Base-by-base conservation (phyloP, 2,797 vertebrate genomes). In the Alca torda region DNA sequence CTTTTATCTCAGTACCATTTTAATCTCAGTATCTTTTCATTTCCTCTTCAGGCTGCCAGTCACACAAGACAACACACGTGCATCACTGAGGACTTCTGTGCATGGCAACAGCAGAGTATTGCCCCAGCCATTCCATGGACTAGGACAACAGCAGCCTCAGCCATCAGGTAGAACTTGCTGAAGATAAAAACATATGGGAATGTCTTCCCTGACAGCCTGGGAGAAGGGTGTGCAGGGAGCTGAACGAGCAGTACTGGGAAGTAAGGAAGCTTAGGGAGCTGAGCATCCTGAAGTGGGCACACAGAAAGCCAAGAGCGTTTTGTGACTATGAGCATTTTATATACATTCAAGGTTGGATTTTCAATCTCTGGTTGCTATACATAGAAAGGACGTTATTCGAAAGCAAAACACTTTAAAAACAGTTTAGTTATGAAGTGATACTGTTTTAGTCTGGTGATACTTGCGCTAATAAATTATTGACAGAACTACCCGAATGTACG, bases 61-160 rank as follows among this genome's bases (percentile, higher is more conserved):
- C 45, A 53, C 23, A 10, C 9, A 10, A 6, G 45, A 56, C 39
- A 41, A 74, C 30, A 31, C 0, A 0, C 2, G 10, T 19, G n/a
- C 64, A 16, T 26, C 37, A 31, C 2, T 4, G 61, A 61, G 87
- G 35, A 23, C 39, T 53, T 48, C 16, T 48, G 39, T 37, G 46
- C 23, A 4, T 6, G 35, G 72, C 63, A 31, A 41, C n/a, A 54
- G 19, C 19, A n/a, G 14, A n/a, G 57, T 3, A 33, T 25, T 39
- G 35, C 23, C 51, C 45, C 31, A 80, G 57, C 46, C 51, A 6
- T 16, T 26, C 54, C 8, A 11, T 13, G 24, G 26, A 54, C 33
- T 26, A 33, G 39, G 57, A 54, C 16, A 43, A n/a, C 26, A 35
- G 69, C 56, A n/a, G 67, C 67, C 46, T 45, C 5, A 3, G 21